Evolutionary conservation across 2,113 vertebrate genomes (phyloP), one percentile per base, ranked within the genome.

Genomic region (Carassius carassius): DNA sequence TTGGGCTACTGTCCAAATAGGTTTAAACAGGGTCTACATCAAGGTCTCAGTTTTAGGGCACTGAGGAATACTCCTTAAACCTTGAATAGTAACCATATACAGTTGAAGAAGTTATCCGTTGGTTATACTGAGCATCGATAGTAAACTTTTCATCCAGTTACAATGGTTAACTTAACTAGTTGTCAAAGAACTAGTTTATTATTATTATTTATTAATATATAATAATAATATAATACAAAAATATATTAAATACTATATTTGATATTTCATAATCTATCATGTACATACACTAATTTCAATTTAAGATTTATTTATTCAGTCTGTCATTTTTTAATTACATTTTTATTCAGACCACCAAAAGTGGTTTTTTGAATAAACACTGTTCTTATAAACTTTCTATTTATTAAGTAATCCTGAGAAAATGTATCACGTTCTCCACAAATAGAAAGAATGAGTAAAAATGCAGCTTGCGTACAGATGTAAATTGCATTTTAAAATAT

Each of bases 31-130:
- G 12, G 23, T 14, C 7, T 17, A 41, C 35, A 69, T 72, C 77
- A 56, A 54, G 21, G 23, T 67, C 74, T 32, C 83, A 70, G 14
- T 9, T 44, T 76, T 83, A 83, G 21, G n/a, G 72, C 14, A 11
- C 13, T 44, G 19, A 62, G 14, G 19, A 62, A 60, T 9, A 21
- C 7, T 23, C 29, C 9, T 37, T 21, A 70, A 21, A 37, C 32
- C 8, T 19, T 69, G 16, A 37, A 69, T 37, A 70, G 67, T 70
- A 70, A 37, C 16, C 14, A 32, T 67, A 32, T 32, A 67, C 14
- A 67, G 25, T 23, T 29, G 12, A 29, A 65, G 62, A 29, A 0
- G 1, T 13, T 25, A 29, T 8, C 12, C 6, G 3, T 3, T 32
- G 25, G 14, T 67, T 4, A 65, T 29, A 67, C 1, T 32, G 62